Conservation (phyloP, 1,140 invertebrate species). For the Tribolium castaneum region DNA sequence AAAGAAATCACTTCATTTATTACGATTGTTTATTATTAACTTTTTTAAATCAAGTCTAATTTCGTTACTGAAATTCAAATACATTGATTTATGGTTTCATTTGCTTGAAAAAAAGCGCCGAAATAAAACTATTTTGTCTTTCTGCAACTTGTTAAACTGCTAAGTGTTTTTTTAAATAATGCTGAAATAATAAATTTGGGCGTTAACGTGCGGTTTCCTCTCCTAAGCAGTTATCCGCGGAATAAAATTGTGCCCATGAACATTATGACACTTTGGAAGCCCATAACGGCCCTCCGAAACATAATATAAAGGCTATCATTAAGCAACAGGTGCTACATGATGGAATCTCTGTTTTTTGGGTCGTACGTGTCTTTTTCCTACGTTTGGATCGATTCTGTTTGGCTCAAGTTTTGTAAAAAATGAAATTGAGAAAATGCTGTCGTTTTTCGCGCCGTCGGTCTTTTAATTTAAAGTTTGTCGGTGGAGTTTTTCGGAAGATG, state of each 20-base stretch:
- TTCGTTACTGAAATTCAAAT: too few relatives aligned
- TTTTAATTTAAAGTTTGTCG: background rate
- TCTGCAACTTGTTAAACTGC: too few relatives aligned
- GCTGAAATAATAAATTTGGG: background rate
- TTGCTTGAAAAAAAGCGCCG: background rate
- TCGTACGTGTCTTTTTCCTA: constrained; percentile 10
- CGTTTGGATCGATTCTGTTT: background rate
- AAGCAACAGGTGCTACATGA: constrained; percentile 31
- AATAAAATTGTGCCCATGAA: constrained; percentile 17
- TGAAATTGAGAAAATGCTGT: background rate
- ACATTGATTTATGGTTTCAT: constrained; percentile 25
- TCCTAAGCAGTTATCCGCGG: background rate
- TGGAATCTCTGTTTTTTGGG: constrained; percentile 10
- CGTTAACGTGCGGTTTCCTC: background rate
- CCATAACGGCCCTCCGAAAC: constrained; percentile 6
- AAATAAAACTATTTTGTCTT: background rate
- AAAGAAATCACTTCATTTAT: background rate
- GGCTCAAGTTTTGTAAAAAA: background rate
- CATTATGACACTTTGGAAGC: constrained; percentile 19
- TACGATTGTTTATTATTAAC: too few relatives aligned
- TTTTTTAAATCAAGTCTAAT: too few relatives aligned
- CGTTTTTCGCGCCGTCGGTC: background rate
- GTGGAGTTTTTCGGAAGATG: background rate
- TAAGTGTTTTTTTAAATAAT: background rate
- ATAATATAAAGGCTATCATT: constrained; percentile 21